Percentiles rank a stretch among this genome's conserved stretches.
Evolutionary conservation across 2,113 vertebrate species (phyloP).

Genomic region (Caracal caracal): DNA sequence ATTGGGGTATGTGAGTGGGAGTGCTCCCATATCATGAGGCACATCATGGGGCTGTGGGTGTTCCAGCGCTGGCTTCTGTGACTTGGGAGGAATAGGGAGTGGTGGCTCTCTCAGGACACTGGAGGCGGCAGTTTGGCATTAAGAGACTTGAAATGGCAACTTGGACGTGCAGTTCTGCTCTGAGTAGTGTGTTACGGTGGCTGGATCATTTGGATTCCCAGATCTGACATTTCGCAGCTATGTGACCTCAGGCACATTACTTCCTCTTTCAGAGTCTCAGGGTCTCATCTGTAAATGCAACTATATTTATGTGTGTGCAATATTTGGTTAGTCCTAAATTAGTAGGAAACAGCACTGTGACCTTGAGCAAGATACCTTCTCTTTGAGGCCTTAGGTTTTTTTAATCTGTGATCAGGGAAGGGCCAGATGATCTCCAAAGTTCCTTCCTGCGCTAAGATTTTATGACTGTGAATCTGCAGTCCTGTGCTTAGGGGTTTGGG

Average conservation of each 20-base stretch:
- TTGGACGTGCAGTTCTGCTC: not conserved
- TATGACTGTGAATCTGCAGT: not conserved
- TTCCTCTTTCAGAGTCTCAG: not conserved
- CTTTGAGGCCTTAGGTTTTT: not conserved
- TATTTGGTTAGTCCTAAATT: not conserved
- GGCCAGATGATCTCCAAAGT: not conserved
- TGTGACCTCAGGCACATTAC: not conserved
- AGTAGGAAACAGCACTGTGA: not conserved
- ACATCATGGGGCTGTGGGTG: not conserved
- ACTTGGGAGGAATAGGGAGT: not conserved
- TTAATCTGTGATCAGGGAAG: not conserved
- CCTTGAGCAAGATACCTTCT: not conserved
- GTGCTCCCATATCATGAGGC: not conserved
- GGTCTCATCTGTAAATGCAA: not conserved
- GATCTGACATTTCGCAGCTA: not conserved
- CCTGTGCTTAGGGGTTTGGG: not conserved
- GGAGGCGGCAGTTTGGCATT: not conserved
- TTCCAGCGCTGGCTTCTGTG: not conserved
- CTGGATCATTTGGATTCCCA: not conserved
- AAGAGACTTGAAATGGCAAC: not conserved
- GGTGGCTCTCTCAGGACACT: not conserved
- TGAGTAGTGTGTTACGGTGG: fast-evolving
- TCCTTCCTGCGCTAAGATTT: not conserved
- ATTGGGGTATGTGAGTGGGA: not conserved
- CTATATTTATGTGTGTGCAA: not conserved